Evolutionary conservation across 2,797 vertebrate species (phyloP).

Genomic region (Xyrichtys novacula): DNA sequence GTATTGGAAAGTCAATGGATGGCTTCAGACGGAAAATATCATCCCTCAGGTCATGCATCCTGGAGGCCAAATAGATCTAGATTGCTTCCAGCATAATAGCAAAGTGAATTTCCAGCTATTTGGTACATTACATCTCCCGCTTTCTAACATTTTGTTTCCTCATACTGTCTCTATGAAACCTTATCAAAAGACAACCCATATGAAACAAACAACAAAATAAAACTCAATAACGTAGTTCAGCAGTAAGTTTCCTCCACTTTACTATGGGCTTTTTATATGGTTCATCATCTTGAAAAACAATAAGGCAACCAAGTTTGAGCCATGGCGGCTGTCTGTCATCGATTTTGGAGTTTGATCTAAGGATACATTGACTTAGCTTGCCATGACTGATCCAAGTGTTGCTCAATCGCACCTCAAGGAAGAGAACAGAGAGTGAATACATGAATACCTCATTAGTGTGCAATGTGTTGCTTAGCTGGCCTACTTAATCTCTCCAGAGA

Average conservation of each 20-base stretch:
- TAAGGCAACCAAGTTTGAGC: not conserved
- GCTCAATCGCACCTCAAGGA: slow-evolving; percentile 20
- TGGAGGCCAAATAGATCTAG: not conserved
- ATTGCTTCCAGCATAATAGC: not conserved
- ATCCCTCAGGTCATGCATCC: not conserved
- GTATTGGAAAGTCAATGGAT: not conserved
- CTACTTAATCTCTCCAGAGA: slow-evolving; percentile 29
- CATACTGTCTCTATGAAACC: not conserved
- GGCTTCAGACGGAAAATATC: not conserved
- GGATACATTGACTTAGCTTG: slow-evolving; percentile 12
- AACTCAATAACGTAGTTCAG: slow-evolving; percentile 4
- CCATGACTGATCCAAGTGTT: slow-evolving; percentile 14
- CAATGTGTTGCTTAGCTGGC: slow-evolving; percentile 23
- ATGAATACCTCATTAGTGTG: slow-evolving; percentile 21
- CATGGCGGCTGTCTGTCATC: slow-evolving; percentile 17
- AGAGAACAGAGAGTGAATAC: slow-evolving; percentile 14
- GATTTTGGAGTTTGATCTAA: slow-evolving; percentile 40
- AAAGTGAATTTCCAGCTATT: not conserved
- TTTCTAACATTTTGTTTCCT: not conserved
- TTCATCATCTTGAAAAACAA: too few species aligned
- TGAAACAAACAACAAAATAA: slow-evolving; percentile 1
- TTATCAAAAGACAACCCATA: not conserved
- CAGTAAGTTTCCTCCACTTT: not conserved
- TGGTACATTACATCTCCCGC: not conserved
- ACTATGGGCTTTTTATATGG: too few species aligned